Conservation (phyloP, 1,140 invertebrate genomes). For the Drosophila pallidifrons region DNA sequence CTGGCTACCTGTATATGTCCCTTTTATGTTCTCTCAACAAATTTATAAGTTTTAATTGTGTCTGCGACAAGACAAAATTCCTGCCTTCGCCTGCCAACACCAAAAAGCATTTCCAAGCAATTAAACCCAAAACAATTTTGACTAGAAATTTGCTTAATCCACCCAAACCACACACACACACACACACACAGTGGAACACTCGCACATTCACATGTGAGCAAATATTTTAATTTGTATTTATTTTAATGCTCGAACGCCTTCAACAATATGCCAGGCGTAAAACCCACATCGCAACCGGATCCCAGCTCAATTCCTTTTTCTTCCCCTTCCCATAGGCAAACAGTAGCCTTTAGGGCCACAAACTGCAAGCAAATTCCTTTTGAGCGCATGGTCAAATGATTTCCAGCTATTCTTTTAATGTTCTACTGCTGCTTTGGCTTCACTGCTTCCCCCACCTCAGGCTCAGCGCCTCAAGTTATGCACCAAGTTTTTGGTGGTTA, state of each 20-base stretch:
- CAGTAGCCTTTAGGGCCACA: constrained; percentile 21
- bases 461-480: constrained; percentile 61
- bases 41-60: constrained; percentile 52
- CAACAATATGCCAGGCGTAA: constrained; percentile 36
- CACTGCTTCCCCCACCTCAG: not conserved
- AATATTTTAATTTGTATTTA: constrained; percentile 83
- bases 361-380: constrained; percentile 67
- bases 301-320: constrained; percentile 2
- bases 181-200: not conserved
- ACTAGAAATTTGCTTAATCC: constrained; percentile 44
- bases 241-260: constrained; percentile 78
- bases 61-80: constrained; percentile 22
- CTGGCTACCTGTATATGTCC: constrained; percentile 40
- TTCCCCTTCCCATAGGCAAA: not conserved
- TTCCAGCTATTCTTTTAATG: constrained; percentile 77
- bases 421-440: constrained; percentile 6
- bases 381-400: constrained; percentile 78
- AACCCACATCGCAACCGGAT: constrained; percentile 51
- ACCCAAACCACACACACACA: constrained; percentile 4
- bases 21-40: not conserved
- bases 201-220: constrained; percentile 21
- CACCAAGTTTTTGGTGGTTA: constrained; percentile 73
- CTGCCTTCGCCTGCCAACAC: constrained; percentile 29
- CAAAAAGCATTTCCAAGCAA: constrained; percentile 70
- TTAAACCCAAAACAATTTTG: constrained; percentile 69